phyloP scores from a whole-genome alignment of 2,888 invertebrate species.

The Drosophila flavopinicola region DNA sequence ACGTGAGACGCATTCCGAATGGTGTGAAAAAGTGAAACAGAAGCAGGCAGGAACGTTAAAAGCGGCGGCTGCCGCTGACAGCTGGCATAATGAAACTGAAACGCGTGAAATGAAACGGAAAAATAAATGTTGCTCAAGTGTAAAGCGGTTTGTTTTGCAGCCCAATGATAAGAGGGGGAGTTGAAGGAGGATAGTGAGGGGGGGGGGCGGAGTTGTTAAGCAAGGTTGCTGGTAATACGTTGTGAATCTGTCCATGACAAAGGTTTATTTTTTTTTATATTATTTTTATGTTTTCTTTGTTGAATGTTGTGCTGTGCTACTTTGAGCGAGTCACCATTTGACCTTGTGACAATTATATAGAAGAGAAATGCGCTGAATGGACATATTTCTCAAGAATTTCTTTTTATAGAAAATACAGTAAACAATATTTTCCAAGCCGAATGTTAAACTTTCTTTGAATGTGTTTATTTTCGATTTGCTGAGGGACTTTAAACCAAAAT shows the following conservation, averaged over 20 bases:
- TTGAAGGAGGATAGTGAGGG: neutral
- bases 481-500: too few relatives aligned
- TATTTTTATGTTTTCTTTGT: slow-evolving; percentile 32
- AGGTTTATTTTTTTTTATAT: slow-evolving; percentile 38
- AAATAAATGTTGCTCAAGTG: slow-evolving; percentile 73
- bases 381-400: neutral
- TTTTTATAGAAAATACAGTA: too few relatives aligned
- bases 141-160: slow-evolving; percentile 52
- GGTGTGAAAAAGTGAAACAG: slow-evolving; percentile 61
- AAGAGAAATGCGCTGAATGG: slow-evolving; percentile 14
- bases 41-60: slow-evolving; percentile 50
- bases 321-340: slow-evolving; percentile 42
- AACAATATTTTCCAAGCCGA: too few relatives aligned
- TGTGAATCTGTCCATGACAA: slow-evolving; percentile 54
- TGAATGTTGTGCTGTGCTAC: slow-evolving; percentile 11
- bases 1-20: slow-evolving; percentile 63
- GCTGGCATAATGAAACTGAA: slow-evolving; percentile 71
- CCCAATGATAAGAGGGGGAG: slow-evolving; percentile 9
- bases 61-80: slow-evolving; percentile 63
- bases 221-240: slow-evolving; percentile 16
- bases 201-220: neutral
- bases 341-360: slow-evolving; percentile 36
- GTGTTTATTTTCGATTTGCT: neutral
- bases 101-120: slow-evolving; percentile 72
- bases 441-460: neutral